A percentile compares a stretch with the other conserved stretches of the same genome.
Conservation (phyloP, 2,888 invertebrate species). For the Dasypolia templi region DNA sequence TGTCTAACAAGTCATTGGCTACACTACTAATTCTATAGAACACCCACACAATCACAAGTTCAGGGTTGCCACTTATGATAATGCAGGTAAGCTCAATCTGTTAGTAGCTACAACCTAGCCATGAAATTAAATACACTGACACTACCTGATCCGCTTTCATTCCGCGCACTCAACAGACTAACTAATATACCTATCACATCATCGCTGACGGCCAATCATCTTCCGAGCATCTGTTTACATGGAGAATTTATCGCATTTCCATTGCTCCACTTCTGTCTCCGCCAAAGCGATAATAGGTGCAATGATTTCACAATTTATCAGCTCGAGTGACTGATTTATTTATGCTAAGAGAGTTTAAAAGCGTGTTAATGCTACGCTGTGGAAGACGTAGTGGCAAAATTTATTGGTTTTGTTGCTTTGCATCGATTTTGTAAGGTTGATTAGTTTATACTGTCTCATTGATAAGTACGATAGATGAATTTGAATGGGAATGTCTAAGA, state of each 20-base stretch:
- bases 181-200: slow-evolving; percentile 51
- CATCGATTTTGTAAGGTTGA: slow-evolving; percentile 43
- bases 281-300: slow-evolving; percentile 61
- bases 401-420: slow-evolving; percentile 28
- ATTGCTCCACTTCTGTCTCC: slow-evolving; percentile 65
- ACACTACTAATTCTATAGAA: neutral
- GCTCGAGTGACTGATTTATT: slow-evolving; percentile 62
- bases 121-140: slow-evolving; percentile 43
- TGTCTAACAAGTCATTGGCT: neutral
- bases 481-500: neutral
- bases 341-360: slow-evolving; percentile 47
- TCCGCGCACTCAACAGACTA: slow-evolving; percentile 31
- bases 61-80: slow-evolving; percentile 20
- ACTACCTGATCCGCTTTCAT: slow-evolving; percentile 43
- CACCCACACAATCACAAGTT: slow-evolving; percentile 8
- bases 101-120: neutral
- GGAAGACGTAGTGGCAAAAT: slow-evolving; percentile 40
- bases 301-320: slow-evolving; percentile 64
- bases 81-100: slow-evolving; percentile 6
- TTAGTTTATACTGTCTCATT: slow-evolving; percentile 23
- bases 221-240: slow-evolving; percentile 18
- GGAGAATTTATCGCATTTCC: slow-evolving; percentile 58
- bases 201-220: slow-evolving; percentile 55
- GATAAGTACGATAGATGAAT: slow-evolving; percentile 5
- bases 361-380: slow-evolving; percentile 40